Conservation (phyloP, 2,113 vertebrate species). For the Tor tambroides region DNA sequence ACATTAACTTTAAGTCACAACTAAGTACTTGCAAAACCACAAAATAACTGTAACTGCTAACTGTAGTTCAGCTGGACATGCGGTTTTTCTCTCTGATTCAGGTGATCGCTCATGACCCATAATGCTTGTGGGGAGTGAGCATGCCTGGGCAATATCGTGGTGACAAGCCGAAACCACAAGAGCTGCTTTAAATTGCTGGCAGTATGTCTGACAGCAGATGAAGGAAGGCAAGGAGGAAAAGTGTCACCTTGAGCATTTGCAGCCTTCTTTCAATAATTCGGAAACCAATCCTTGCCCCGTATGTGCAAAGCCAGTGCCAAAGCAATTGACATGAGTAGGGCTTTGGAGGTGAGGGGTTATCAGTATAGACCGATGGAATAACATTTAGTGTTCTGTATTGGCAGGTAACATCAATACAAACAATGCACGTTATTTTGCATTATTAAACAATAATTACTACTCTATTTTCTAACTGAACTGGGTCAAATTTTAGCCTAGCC, state of each 20-base stretch:
- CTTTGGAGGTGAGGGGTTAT: neutral
- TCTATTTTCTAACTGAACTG: neutral
- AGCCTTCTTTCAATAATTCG: slow-evolving; percentile 53
- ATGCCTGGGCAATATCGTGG: slow-evolving; percentile 65
- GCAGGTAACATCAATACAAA: neutral
- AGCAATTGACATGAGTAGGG: neutral
- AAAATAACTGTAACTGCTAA: neutral
- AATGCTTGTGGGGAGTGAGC: slow-evolving; percentile 47
- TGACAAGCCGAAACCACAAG: slow-evolving; percentile 67
- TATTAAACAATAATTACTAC: neutral
- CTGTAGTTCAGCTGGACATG: slow-evolving; percentile 24
- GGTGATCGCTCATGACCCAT: slow-evolving; percentile 50
- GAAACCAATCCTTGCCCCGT: neutral
- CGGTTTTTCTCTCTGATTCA: slow-evolving; percentile 18
- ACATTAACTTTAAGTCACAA: slow-evolving; percentile 10
- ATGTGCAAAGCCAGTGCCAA: neutral
- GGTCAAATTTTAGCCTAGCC: neutral
- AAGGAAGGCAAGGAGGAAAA: slow-evolving; percentile 19
- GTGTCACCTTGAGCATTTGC: slow-evolving; percentile 63
- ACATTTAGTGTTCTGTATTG: neutral
- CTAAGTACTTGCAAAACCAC: neutral
- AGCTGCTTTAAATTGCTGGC: slow-evolving; percentile 58
- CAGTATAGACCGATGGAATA: neutral
- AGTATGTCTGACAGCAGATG: slow-evolving; percentile 3
- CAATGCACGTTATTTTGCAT: neutral